These are phyloP conservation scores for Pseudolaguvia tuberculata DNA, from an alignment of 2,113 vertebrate species.

Conservation along the genomic window DNA sequence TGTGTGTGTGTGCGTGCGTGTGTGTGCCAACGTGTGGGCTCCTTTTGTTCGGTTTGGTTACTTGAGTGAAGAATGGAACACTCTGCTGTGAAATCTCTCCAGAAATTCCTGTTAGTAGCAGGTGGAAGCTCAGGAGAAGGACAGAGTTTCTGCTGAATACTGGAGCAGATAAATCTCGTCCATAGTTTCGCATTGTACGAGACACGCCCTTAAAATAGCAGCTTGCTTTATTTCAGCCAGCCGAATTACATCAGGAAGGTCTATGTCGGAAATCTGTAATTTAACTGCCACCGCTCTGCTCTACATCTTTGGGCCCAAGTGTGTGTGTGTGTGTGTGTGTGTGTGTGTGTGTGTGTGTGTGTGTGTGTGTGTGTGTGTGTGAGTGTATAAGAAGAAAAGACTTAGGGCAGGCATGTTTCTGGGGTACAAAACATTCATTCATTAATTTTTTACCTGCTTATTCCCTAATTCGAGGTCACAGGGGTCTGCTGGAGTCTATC, in stretches of 20 bases:
- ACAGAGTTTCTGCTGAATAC: conserved; percentile 2
- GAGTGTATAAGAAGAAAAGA: conserved; percentile 13
- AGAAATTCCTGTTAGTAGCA: conserved; percentile 4
- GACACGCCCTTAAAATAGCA: conserved; percentile 33
- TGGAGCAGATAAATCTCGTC: conserved; percentile 1
- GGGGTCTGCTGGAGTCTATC: no score
- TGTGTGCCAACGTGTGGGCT: conserved; percentile 26
- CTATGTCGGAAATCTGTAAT: conserved; percentile 50
- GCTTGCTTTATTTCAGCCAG: conserved; percentile 38
- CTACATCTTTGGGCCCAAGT: not conserved
- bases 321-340: conserved; percentile 3
- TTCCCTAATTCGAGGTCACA: no score
- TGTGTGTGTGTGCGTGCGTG: no score
- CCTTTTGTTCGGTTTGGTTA: conserved; percentile 20
- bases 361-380: not conserved
- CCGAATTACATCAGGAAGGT: conserved; percentile 29
- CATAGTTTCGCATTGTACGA: conserved; percentile 23
- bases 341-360: conserved; percentile 1
- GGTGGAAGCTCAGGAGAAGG: not conserved
- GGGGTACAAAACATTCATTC: no score
- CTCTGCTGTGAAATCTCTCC: conserved; percentile 3
- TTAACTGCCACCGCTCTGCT: conserved; percentile 45
- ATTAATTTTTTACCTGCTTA: no score
- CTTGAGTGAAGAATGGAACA: conserved; percentile 21
- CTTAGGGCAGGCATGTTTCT: not conserved